Evolutionary conservation across 2,888 invertebrate species (phyloP).

Genomic region (Hetaerina titia): DNA sequence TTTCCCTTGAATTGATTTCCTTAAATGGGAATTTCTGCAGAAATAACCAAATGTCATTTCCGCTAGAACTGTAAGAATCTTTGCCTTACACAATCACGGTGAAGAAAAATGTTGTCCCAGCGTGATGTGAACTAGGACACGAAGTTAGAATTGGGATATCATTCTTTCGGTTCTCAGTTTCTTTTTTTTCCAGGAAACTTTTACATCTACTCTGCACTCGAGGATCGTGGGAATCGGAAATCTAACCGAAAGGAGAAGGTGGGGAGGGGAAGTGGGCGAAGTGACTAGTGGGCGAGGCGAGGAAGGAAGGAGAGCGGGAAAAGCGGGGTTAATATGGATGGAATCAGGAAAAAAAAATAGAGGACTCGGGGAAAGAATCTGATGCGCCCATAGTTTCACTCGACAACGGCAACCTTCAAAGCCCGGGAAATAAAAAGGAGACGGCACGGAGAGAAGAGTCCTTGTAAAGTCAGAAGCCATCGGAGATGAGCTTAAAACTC

Average conservation of each 20-base stretch:
- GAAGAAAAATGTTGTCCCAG: not conserved
- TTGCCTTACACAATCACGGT: not conserved
- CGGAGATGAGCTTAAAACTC: slow-evolving; percentile 55
- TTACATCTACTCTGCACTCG: not conserved
- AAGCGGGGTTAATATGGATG: not conserved
- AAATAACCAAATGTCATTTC: not conserved
- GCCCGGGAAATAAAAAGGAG: slow-evolving; percentile 1
- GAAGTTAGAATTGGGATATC: not conserved
- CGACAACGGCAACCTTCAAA: not conserved
- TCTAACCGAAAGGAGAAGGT: not conserved
- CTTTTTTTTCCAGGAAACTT: not conserved
- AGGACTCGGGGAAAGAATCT: not conserved
- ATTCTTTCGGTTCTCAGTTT: not conserved
- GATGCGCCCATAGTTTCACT: not conserved
- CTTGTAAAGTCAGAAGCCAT: not conserved
- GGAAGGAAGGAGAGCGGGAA: not conserved
- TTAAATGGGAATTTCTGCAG: not conserved
- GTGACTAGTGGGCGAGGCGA: not conserved
- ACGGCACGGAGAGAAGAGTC: not conserved
- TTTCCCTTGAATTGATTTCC: not conserved
- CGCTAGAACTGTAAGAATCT: not conserved
- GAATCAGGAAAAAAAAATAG: not conserved
- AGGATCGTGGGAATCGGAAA: slow-evolving; percentile 7
- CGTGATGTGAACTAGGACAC: slow-evolving; percentile 12
- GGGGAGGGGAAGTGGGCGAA: not conserved